Conservation (phyloP, 2,797 vertebrate genomes). For the Peromyscus eremicus region DNA sequence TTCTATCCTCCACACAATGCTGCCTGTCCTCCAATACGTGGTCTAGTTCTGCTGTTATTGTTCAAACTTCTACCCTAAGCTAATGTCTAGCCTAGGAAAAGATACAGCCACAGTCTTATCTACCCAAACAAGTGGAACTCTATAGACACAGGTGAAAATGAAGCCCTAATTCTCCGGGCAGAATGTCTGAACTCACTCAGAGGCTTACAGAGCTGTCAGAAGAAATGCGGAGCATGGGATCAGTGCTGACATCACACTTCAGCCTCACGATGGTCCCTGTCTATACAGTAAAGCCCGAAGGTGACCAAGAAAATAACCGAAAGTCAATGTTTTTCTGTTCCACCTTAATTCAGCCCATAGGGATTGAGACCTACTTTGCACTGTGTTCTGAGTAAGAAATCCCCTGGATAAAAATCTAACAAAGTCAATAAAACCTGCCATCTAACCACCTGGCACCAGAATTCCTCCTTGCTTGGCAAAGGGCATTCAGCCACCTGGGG, state of each 20-base stretch:
- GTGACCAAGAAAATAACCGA: background rate
- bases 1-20: background rate
- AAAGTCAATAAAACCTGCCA: background rate
- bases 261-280: background rate
- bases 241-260: background rate
- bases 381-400: background rate
- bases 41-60: background rate
- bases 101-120: rapidly evolving
- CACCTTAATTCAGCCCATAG: background rate
- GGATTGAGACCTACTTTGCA: background rate
- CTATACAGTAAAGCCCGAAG: background rate
- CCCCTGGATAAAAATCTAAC: background rate
- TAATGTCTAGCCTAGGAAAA: background rate
- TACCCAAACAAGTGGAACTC: background rate
- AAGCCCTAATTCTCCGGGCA: background rate
- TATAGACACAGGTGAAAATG: background rate
- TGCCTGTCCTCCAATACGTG: background rate
- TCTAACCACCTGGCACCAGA: background rate
- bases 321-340: background rate
- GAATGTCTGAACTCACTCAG: background rate
- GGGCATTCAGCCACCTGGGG: background rate
- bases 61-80: background rate
- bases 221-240: background rate
- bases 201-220: background rate
- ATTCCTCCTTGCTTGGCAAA: constrained; percentile 33